Conservation (phyloP, 2,797 vertebrate species). For the Lateolabrax maculatus region DNA sequence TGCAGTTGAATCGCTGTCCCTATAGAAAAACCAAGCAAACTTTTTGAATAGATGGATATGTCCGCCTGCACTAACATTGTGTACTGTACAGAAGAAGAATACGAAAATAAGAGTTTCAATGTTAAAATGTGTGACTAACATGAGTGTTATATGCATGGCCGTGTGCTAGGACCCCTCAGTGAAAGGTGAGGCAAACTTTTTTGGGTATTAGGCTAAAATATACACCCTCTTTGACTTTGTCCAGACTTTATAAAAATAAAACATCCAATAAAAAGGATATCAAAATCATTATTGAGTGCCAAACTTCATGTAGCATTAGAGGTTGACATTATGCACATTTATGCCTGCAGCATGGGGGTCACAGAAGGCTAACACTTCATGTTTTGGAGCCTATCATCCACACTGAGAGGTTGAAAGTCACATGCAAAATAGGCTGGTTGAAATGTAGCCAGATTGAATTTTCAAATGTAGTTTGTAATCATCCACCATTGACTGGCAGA, state of each 20-base stretch:
- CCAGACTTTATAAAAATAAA: background rate
- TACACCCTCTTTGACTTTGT: background rate
- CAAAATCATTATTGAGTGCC: background rate
- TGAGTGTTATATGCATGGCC: no score
- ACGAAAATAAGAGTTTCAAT: background rate
- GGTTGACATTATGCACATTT: conserved; percentile 24
- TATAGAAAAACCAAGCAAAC: conserved; percentile 19
- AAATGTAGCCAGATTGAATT: conserved; percentile 30
- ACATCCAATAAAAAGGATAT: background rate
- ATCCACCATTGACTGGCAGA: conserved; percentile 16
- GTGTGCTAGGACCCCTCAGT: background rate
- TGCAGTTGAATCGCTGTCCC: conserved; percentile 22
- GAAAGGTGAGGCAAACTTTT: background rate
- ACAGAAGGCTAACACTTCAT: background rate
- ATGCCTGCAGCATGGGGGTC: conserved; percentile 16
- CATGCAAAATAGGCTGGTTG: conserved; percentile 11
- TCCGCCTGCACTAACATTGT: background rate
- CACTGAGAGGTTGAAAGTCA: conserved; percentile 19
- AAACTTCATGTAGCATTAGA: conserved; percentile 17
- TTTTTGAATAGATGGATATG: conserved; percentile 17
- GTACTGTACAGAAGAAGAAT: background rate
- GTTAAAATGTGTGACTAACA: background rate
- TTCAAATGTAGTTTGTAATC: conserved; percentile 31
- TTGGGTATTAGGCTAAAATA: background rate
- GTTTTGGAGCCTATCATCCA: conserved; percentile 21